A percentile compares a stretch with the other conserved stretches of the same genome.
phyloP scores from a whole-genome alignment of 2,797 vertebrate genomes.

The Prunella strophiata region DNA sequence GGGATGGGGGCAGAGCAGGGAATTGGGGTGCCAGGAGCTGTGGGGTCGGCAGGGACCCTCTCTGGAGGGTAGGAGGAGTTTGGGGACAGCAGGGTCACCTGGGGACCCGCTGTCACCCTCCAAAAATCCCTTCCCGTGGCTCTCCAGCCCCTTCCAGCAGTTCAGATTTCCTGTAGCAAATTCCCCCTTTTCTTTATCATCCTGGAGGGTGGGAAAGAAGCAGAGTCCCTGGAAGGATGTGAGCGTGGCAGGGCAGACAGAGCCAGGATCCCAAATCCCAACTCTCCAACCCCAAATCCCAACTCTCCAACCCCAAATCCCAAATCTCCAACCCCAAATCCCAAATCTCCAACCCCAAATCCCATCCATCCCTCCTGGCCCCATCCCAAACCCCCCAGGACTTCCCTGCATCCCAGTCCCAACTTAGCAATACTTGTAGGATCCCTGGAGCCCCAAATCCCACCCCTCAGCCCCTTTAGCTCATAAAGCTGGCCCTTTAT shows the following conservation, averaged over 20 bases:
- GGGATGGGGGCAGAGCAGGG: background rate
- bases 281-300: background rate
- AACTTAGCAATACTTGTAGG: conserved; percentile 53
- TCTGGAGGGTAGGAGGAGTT: background rate
- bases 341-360: background rate
- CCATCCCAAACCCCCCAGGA: background rate
- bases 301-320: background rate
- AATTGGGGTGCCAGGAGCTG: background rate
- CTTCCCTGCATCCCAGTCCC: background rate
- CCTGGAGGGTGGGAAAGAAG: background rate
- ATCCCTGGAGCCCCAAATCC: background rate
- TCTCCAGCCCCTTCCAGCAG: background rate
- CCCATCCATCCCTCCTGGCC: background rate
- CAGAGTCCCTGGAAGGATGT: background rate
- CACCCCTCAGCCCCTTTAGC: conserved; percentile 27
- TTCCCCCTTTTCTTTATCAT: background rate
- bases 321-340: background rate
- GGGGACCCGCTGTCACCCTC: fast-evolving
- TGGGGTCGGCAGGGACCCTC: background rate
- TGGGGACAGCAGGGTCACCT: background rate
- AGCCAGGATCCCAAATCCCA: background rate
- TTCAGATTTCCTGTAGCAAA: background rate
- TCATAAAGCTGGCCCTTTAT: conserved; percentile 79
- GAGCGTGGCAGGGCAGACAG: background rate
- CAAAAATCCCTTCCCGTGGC: background rate